Percentiles rank a stretch among this genome's conserved stretches.
phyloP scores from a whole-genome alignment of 2,888 invertebrate genomes.

The Drosophila neoperkinsi region DNA sequence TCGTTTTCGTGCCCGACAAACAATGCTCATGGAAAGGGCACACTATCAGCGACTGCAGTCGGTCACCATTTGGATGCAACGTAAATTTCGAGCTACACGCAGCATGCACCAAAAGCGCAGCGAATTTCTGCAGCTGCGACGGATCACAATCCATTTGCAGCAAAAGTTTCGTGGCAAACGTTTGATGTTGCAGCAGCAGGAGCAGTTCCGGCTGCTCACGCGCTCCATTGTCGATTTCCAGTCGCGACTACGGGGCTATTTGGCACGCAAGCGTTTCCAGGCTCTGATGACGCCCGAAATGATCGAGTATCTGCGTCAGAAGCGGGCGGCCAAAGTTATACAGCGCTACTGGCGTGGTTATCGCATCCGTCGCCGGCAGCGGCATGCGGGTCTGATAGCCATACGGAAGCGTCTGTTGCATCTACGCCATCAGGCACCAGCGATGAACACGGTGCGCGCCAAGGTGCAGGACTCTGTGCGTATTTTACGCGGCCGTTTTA shows the following conservation, averaged over 20 bases:
- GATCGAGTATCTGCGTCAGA: constrained; percentile 84
- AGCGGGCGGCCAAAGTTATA: constrained; percentile 88
- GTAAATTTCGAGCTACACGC: constrained; percentile 73
- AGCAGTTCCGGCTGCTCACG: constrained; percentile 61
- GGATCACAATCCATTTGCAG: constrained; percentile 75
- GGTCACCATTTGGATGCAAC: constrained; percentile 78
- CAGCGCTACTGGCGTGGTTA: constrained; percentile 88
- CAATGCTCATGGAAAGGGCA: constrained; percentile 68
- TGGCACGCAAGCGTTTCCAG: constrained; percentile 86
- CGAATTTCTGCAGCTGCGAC: constrained; percentile 65
- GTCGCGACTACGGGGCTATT: constrained; percentile 86
- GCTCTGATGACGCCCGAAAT: constrained; percentile 85
- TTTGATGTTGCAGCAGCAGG: constrained; percentile 83
- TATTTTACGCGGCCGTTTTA: constrained; percentile 80
- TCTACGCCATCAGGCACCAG: constrained; percentile 66
- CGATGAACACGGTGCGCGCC: constrained; percentile 76
- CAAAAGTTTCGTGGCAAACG: constrained; percentile 85
- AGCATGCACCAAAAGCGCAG: constrained; percentile 64
- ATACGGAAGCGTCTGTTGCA: constrained; percentile 78
- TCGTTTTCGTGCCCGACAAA: constrained; percentile 82
- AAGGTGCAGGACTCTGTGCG: constrained; percentile 82
- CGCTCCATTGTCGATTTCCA: constrained; percentile 65
- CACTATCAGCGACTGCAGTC: constrained; percentile 81
- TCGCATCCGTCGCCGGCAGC: constrained; percentile 78
- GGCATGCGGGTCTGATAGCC: constrained; percentile 64